These are phyloP conservation scores for Harpagoxenus sublaevis DNA, from an alignment of 2,888 invertebrate species.

Conservation along the genomic window DNA sequence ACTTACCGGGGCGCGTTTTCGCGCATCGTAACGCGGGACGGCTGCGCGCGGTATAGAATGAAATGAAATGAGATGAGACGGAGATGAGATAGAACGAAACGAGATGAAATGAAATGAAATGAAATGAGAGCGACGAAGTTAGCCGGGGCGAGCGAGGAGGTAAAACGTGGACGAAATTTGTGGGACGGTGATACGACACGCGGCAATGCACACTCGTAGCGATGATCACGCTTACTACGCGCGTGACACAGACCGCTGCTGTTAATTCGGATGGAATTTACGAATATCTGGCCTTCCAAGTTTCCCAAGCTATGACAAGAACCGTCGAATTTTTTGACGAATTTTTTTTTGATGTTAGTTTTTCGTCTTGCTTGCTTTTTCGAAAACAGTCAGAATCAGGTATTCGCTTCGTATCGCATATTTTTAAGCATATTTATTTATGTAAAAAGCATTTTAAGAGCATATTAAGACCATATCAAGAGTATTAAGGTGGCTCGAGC, in stretches of 20 bases:
- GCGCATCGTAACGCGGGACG: slow-evolving; percentile 54
- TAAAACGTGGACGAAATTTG: slow-evolving; percentile 48
- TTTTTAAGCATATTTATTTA: background rate
- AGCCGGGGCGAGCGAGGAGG: slow-evolving; percentile 22
- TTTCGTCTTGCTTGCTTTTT: background rate
- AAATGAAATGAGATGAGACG: slow-evolving; percentile 56
- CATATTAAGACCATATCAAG: background rate
- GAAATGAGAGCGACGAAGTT: background rate
- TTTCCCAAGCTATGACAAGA: too few relatives aligned
- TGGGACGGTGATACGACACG: slow-evolving; percentile 33
- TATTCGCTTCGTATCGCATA: background rate
- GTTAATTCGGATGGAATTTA: slow-evolving; percentile 17
- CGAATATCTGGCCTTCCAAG: background rate
- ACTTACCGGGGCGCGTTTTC: slow-evolving; percentile 45
- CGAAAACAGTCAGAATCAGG: background rate
- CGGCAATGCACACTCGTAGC: background rate
- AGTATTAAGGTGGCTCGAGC: too few relatives aligned
- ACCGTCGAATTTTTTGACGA: background rate
- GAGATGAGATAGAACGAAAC: slow-evolving; percentile 29
- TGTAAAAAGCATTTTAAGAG: background rate
- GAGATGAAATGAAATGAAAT: slow-evolving; percentile 39
- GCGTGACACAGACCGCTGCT: background rate
- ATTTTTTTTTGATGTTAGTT: background rate
- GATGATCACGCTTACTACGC: background rate
- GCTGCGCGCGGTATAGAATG: slow-evolving; percentile 52